Percentiles rank a stretch among this genome's conserved stretches.
These are phyloP conservation scores for Microcebus ravelobensis DNA, from an alignment of 2,113 vertebrate genomes.

Conservation along the genomic window DNA sequence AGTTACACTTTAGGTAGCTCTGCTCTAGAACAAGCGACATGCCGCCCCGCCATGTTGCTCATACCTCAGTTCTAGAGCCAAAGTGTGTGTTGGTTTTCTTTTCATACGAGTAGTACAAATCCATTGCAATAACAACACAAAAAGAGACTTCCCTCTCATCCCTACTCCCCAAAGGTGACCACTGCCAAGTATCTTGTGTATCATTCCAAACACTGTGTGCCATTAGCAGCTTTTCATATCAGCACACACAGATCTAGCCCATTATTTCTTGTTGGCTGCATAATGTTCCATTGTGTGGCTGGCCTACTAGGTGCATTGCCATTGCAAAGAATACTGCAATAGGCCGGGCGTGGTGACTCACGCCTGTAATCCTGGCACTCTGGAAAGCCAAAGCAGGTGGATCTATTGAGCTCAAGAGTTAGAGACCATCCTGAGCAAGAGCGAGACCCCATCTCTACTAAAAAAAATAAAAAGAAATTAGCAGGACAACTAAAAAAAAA, in stretches of 20 bases:
- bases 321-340: not conserved
- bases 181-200: not conserved
- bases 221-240: not conserved
- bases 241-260: not conserved
- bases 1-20: not conserved
- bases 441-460: no score
- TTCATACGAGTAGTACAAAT: not conserved
- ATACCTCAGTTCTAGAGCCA: not conserved
- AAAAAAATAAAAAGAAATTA: no score
- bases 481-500: no score
- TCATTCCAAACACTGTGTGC: not conserved
- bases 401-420: no score
- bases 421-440: no score
- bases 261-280: rapidly evolving
- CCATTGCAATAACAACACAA: not conserved
- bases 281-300: not conserved
- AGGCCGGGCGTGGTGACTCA: no score
- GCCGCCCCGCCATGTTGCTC: not conserved
- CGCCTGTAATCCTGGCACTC: no score
- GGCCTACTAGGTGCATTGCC: not conserved
- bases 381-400: no score
- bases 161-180: not conserved
- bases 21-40: no score
- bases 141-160: not conserved
- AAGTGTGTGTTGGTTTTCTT: not conserved